Conservation (phyloP, 2,888 invertebrate species). For the Drosophila paramelanica region DNA sequence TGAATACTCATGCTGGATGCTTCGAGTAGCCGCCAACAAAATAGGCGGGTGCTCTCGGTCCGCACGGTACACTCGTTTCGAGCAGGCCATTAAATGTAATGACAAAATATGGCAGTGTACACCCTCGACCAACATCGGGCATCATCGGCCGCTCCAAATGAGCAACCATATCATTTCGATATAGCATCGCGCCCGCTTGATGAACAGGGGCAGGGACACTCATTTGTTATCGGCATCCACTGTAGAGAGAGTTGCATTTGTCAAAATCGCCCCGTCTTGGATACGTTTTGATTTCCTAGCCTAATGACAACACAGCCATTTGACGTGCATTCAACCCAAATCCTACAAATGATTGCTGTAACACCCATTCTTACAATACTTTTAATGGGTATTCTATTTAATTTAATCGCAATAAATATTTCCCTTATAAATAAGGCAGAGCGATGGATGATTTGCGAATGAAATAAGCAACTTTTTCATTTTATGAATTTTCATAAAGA, state of each 20-base stretch:
- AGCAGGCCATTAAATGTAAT: conserved; percentile 80
- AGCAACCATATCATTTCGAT: conserved; percentile 50
- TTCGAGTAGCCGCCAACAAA: conserved; percentile 33
- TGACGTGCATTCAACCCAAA: background rate
- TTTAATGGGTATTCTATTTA: background rate
- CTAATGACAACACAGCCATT: conserved; percentile 7
- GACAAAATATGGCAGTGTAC: conserved; percentile 73
- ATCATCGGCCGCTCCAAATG: conserved; percentile 37
- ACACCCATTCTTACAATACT: too few species aligned
- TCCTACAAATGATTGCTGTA: background rate
- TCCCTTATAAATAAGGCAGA: too few species aligned
- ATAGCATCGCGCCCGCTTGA: conserved; percentile 33
- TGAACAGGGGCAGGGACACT: conserved; percentile 42
- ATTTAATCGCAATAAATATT: background rate
- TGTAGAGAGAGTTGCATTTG: conserved; percentile 45
- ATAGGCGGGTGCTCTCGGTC: conserved; percentile 50
- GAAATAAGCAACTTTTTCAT: too few species aligned
- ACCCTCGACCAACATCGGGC: conserved; percentile 5
- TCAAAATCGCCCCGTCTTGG: conserved; percentile 46
- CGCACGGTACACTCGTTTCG: conserved; percentile 46
- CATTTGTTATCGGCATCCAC: conserved; percentile 46
- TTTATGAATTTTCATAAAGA: background rate
- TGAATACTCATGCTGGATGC: conserved; percentile 40
- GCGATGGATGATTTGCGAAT: too few species aligned
- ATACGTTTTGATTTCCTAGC: conserved; percentile 20